A percentile compares a stretch with the other conserved stretches of the same genome.
phyloP scores from a whole-genome alignment of 2,888 invertebrate genomes.

The Nomada fucata region DNA sequence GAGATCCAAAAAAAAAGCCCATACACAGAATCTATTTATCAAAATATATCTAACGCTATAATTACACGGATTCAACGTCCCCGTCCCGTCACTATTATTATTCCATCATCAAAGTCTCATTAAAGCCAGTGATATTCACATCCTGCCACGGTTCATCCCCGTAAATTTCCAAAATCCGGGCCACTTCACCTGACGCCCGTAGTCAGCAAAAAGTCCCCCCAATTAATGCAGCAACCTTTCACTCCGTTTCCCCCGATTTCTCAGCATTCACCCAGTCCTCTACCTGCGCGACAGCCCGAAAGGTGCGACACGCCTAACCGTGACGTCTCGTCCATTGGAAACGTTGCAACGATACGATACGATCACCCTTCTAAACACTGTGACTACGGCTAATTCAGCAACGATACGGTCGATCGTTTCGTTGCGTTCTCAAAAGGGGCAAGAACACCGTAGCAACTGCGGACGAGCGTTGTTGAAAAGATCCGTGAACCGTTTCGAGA shows the following conservation, averaged over 20 bases:
- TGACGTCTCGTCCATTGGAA: constrained; percentile 29
- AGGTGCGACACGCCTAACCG: constrained; percentile 42
- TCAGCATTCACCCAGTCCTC: background rate
- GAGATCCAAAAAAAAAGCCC: no score
- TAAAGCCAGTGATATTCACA: background rate
- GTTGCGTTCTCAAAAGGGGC: background rate
- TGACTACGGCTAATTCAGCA: background rate
- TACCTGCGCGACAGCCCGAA: background rate
- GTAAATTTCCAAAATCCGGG: background rate
- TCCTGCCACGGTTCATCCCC: background rate
- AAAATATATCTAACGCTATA: no score
- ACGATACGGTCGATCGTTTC: constrained; percentile 18
- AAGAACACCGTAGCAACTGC: no score
- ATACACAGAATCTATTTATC: no score
- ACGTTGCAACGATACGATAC: no score
- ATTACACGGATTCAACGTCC: no score
- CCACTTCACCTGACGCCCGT: background rate
- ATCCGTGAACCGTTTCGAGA: constrained; percentile 46
- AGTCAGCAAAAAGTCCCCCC: no score
- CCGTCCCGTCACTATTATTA: background rate
- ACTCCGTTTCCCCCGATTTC: background rate
- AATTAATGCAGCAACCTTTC: background rate
- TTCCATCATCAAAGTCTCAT: constrained; percentile 3
- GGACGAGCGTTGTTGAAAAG: constrained; percentile 22
- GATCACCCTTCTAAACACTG: background rate